phyloP scores from a whole-genome alignment of 2,888 invertebrate species.

The Noctuana brunneofusca region DNA sequence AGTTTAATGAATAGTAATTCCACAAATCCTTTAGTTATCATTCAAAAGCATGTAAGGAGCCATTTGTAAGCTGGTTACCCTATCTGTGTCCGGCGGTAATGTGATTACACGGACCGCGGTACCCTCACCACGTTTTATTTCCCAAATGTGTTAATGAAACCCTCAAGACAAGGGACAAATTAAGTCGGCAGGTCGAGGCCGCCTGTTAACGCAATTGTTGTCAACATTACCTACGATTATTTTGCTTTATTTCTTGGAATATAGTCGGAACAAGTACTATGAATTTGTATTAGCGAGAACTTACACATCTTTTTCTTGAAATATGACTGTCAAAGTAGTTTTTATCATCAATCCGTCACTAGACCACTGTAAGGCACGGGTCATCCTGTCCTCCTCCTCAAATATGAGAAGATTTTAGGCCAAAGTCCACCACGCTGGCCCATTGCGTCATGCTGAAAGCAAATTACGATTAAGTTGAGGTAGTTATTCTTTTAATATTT shows the following conservation, averaged over 20 bases:
- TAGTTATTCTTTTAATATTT: too few species aligned
- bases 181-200: slow-evolving; percentile 41
- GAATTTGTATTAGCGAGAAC: neutral
- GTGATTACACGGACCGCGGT: slow-evolving; percentile 48
- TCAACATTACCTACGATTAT: slow-evolving; percentile 18
- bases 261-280: neutral
- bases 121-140: slow-evolving; percentile 49
- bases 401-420: too few species aligned
- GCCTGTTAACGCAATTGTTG: slow-evolving; percentile 27
- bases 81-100: slow-evolving; percentile 47
- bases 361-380: too few species aligned
- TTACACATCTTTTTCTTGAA: neutral
- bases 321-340: neutral
- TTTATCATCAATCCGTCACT: too few species aligned
- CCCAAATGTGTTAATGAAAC: slow-evolving; percentile 55
- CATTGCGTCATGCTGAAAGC: too few species aligned
- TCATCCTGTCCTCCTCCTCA: neutral
- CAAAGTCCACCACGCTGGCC: too few species aligned
- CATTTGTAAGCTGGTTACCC: slow-evolving; percentile 34
- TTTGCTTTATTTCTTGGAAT: slow-evolving; percentile 3
- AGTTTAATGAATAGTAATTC: neutral
- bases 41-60: neutral
- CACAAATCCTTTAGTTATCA: neutral
- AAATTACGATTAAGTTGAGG: too few species aligned
- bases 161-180: slow-evolving; percentile 49